Evolutionary conservation across 2,797 vertebrate genomes (phyloP), one percentile per base, ranked within the genome.

Genomic region (Labroides dimidiatus): DNA sequence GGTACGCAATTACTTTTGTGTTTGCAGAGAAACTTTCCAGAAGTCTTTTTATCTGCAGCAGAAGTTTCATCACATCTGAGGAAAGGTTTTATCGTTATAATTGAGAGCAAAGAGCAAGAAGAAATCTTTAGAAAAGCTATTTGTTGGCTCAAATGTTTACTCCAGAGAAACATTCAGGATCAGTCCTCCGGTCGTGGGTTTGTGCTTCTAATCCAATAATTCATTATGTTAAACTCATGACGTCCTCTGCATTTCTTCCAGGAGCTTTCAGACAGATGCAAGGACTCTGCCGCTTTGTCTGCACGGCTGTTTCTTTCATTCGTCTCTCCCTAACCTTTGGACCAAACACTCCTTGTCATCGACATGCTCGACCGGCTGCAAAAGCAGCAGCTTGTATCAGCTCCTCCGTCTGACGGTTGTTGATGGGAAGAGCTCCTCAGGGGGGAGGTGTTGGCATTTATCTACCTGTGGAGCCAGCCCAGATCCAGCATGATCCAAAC

Each of bases 401-500:
- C 44, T 45, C 30, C 6, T 27, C 6, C 70, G 72, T 69, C 68
- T 88, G 85, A 86, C 85, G 83, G 84, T 73, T 85, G 80, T 84
- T 89, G 89, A 84, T 82, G 80, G 64, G 63, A 84, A 84, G 64
- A 55, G 58, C 79, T 90, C 70, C 39, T 48, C 63, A 39, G 37
- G 63, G 61, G 80, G 72, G 50, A 65, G 24, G 75, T 42, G 66
- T 78, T 78, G 77, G 75, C 69, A 69, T 87, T 91, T 87, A 88
- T 87, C 77, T 81, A 70, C 89, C 91, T 78, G 79, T 64, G 50
- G 49, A 69, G 87, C 33, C 2, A 48, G 75, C 69, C 50, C 81
- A 67, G 5, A 69, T 44, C 51, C 51, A 44, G 14, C 0, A 15
- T 36, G 39, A 39, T 12, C 37, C 37, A 58, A 9, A 19, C 39